These are phyloP conservation scores for Galerucella nymphaeae DNA, from an alignment of 2,888 invertebrate species.

Conservation along the genomic window DNA sequence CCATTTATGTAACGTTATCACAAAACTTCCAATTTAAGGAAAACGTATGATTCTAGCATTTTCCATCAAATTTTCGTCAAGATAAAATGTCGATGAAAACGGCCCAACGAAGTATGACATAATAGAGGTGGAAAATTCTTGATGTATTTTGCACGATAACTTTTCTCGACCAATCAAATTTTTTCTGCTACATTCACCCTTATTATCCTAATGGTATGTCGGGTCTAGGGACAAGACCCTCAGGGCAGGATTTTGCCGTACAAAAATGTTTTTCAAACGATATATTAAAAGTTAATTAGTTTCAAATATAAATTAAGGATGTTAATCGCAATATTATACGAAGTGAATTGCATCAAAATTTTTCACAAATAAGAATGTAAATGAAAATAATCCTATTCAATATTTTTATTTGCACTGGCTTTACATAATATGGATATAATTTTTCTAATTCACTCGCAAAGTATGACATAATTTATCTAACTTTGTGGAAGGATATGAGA, in stretches of 20 bases:
- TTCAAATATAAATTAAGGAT: neutral
- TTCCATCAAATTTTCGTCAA: conserved; percentile 17
- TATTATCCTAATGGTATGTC: conserved; percentile 34
- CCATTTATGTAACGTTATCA: too few species aligned
- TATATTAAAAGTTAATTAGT: neutral
- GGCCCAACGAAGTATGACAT: conserved; percentile 24
- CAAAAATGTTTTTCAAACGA: neutral
- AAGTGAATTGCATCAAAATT: too few species aligned
- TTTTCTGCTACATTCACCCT: conserved; percentile 30
- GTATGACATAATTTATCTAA: too few species aligned
- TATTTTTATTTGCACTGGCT: rapidly evolving
- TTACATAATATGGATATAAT: too few species aligned
- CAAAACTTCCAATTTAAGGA: conserved; percentile 10
- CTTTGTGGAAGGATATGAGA: too few species aligned
- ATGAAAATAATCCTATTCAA: too few species aligned
- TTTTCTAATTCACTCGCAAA: too few species aligned
- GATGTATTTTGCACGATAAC: conserved; percentile 34
- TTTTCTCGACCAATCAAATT: conserved; percentile 36
- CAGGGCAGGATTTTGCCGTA: neutral
- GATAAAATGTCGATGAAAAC: conserved; percentile 34
- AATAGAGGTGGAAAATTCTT: conserved; percentile 35
- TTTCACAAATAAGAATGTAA: too few species aligned
- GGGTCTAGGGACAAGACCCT: conserved; percentile 6
- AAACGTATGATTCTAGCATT: conserved; percentile 17
- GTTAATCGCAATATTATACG: too few species aligned